Conservation (phyloP, 2,797 vertebrate species). For the Gorsachius magnificus region DNA sequence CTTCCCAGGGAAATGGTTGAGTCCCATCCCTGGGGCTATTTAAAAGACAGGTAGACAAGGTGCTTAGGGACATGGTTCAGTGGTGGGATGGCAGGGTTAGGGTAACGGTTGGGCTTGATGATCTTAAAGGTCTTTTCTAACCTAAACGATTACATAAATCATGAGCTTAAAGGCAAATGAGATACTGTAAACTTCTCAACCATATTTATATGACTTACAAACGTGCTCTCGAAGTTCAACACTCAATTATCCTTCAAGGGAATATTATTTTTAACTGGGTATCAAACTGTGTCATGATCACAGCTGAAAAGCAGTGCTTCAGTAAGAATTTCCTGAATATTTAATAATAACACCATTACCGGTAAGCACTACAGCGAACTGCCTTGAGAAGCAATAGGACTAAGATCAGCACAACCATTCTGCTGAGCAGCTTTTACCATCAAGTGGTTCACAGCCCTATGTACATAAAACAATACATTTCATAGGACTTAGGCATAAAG, state of each 20-base stretch:
- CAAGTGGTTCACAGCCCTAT: background rate
- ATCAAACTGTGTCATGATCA: background rate
- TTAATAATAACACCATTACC: background rate
- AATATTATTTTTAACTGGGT: background rate
- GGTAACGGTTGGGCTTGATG: background rate
- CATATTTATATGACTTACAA: background rate
- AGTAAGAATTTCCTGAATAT: background rate
- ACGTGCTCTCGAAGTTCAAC: background rate
- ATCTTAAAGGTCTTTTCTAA: background rate
- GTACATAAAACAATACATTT: background rate
- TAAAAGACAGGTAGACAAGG: rapidly evolving
- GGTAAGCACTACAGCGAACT: background rate
- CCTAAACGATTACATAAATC: background rate
- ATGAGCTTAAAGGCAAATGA: background rate
- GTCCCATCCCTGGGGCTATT: background rate
- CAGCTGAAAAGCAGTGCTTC: background rate
- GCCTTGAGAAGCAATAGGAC: background rate
- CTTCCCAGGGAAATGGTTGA: background rate
- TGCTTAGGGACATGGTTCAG: background rate
- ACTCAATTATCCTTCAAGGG: background rate
- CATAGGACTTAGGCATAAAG: background rate
- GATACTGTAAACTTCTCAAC: background rate
- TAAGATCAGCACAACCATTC: background rate
- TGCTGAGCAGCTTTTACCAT: background rate
- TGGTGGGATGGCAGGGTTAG: background rate